Percentiles rank a stretch among this genome's conserved stretches.
Conservation (phyloP, 2,797 vertebrate species). For the Picus viridis region DNA sequence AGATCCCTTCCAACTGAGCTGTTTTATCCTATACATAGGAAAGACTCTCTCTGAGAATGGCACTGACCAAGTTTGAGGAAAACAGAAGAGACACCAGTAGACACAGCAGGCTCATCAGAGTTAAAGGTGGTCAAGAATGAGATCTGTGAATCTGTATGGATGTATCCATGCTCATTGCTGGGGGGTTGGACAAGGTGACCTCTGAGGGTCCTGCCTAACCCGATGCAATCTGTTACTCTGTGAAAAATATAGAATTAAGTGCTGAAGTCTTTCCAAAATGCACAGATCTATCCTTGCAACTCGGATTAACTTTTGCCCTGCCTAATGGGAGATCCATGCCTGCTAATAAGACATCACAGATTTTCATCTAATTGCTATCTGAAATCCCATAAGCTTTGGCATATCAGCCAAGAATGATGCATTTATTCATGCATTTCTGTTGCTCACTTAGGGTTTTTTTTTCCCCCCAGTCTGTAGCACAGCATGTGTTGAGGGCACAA, state of each 20-base stretch:
- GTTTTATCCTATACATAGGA: background rate
- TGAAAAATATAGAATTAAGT: background rate
- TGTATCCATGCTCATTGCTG: no score
- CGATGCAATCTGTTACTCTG: no score
- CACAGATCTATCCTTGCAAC: background rate
- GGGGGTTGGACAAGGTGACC: no score
- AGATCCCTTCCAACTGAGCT: background rate
- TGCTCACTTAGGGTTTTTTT: conserved; percentile 12
- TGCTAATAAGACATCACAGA: conserved; percentile 30
- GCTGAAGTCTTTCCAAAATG: background rate
- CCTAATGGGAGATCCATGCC: background rate
- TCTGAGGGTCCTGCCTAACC: no score
- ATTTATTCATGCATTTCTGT: conserved; percentile 47
- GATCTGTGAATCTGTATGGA: background rate
- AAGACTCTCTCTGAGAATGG: background rate
- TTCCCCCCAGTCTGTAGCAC: background rate
- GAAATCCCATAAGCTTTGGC: conserved; percentile 35
- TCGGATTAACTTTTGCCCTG: conserved; percentile 15
- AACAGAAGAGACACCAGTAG: background rate
- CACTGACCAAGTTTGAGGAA: background rate
- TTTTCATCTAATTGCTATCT: conserved; percentile 39
- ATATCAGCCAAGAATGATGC: conserved; percentile 9
- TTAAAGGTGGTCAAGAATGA: background rate
- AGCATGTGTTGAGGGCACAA: conserved; percentile 14
- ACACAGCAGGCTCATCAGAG: background rate